Percentiles rank a stretch among this genome's conserved stretches.
Conservation (phyloP, 2,888 invertebrate genomes). For the Imbricaverruca yamaguchii region DNA sequence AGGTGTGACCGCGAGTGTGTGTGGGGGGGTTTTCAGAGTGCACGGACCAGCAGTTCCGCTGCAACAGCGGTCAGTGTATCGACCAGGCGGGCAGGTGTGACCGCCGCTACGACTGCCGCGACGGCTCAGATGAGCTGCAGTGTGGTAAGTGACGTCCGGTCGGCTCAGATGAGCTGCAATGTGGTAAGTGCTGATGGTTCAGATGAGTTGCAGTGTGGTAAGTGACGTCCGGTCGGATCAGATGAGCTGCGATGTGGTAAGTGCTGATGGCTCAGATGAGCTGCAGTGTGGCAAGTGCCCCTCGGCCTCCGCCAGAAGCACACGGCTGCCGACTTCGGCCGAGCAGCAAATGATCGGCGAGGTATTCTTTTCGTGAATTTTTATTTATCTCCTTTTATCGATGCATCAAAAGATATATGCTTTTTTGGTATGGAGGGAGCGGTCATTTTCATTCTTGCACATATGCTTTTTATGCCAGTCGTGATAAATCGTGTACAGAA, state of each 20-base stretch:
- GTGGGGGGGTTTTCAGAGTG: neutral
- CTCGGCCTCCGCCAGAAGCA: too few relatives aligned
- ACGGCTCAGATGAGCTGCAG: conserved; percentile 58
- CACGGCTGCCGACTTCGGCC: too few relatives aligned
- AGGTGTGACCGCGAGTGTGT: conserved; percentile 50
- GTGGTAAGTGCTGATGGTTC: conserved; percentile 41
- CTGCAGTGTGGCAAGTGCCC: conserved; percentile 47
- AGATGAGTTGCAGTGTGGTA: conserved; percentile 57
- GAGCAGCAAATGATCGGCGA: too few relatives aligned
- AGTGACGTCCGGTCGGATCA: conserved; percentile 28
- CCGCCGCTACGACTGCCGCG: conserved; percentile 52
- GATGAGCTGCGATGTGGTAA: neutral
- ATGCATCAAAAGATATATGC: too few relatives aligned
- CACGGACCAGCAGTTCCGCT: neutral
- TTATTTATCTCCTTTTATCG: too few relatives aligned
- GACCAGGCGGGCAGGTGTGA: conserved; percentile 48
- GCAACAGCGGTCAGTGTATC: neutral
- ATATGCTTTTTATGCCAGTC: too few relatives aligned
- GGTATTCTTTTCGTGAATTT: too few relatives aligned
- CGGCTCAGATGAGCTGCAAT: neutral
- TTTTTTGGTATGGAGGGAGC: too few relatives aligned
- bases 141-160: conserved; percentile 46
- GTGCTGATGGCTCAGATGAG: conserved; percentile 56
- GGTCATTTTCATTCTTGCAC: too few relatives aligned
- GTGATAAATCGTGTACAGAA: too few relatives aligned